These are phyloP conservation scores for Papio anubis DNA, from an alignment of 2,113 vertebrate species.

Conservation along the genomic window DNA sequence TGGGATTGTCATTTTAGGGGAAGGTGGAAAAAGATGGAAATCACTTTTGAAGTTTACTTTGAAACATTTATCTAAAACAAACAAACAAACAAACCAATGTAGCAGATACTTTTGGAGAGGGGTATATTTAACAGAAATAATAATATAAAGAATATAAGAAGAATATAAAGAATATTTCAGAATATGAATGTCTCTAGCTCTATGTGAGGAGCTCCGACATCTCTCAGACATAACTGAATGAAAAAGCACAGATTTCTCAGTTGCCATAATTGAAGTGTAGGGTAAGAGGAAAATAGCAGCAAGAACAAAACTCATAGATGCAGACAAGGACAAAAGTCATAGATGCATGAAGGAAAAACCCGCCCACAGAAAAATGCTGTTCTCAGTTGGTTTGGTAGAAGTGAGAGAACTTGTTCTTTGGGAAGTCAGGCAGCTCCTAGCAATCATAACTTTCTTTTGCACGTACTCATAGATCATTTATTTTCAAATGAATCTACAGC, in stretches of 20 bases:
- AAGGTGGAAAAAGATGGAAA: not conserved
- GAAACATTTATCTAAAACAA: not conserved
- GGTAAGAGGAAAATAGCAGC: not conserved
- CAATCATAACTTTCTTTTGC: not conserved
- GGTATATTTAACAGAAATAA: not conserved
- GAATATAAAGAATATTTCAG: too few relatives aligned
- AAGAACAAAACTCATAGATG: not conserved
- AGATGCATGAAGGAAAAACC: not conserved
- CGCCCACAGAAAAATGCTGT: not conserved
- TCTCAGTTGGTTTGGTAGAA: not conserved
- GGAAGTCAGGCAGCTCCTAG: not conserved
- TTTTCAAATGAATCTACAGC: not conserved
- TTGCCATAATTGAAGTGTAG: not conserved
- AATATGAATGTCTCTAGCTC: not conserved
- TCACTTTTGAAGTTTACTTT: not conserved
- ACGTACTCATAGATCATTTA: not conserved
- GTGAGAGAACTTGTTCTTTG: not conserved
- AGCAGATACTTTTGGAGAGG: not conserved
- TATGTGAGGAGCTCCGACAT: not conserved
- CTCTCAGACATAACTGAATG: not conserved
- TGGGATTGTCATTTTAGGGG: not conserved
- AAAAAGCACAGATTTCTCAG: not conserved
- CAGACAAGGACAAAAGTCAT: not conserved
- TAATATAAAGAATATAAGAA: not conserved
- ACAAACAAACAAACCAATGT: not conserved